Evolutionary conservation across 1,140 invertebrate species (phyloP), one percentile per base, ranked within the genome.

Genomic region (Aphelenchoides besseyi): DNA sequence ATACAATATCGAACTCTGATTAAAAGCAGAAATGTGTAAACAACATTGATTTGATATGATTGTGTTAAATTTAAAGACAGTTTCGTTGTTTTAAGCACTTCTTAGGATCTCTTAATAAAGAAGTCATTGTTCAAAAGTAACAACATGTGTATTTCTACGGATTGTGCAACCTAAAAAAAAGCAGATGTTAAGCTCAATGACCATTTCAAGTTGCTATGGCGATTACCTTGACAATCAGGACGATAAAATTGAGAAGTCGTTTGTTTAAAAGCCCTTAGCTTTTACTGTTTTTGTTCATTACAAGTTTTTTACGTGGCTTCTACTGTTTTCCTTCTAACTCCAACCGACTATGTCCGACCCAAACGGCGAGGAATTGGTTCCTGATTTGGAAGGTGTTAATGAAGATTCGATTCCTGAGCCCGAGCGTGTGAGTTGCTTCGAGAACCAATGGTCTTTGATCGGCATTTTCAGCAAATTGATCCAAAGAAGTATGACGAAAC

Each of bases 281-380:
- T 59, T 33, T 28, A 23, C 5, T 23, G 23, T 8, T 59, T 28
- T 59, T 23, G 55, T 5, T 33, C n/a, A n/a, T n/a, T n/a, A n/a
- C n/a, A n/a, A n/a, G n/a, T 59, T 18, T 18, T 33, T 18, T 59
- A 59, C 18, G 18, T 41, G n/a, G 23, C 5, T 18, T 59, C 5
- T 59, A 23, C 55, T 18, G 55, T 8, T 16, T 59, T 33, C 55
- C 18, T 59, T 48, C 41, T 16, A 29, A 29, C 55, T 8, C 55
- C 55, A 8, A 29, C 18, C 55, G 23, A 8, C 23, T 59, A 59
- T 59, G 55, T 59, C 55, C 5, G 55, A 59, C 18, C 55, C 55
- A 5, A 18, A 59, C 23, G n/a, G n/a, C n/a, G 5, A 59, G 23
- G 55, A 59, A 33, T 59, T 8, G 5, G 55, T 59, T 28, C 5